Evolutionary conservation across 2,797 vertebrate genomes (phyloP), one percentile per base, ranked within the genome.

Genomic region (Tolypeutes matacus): DNA sequence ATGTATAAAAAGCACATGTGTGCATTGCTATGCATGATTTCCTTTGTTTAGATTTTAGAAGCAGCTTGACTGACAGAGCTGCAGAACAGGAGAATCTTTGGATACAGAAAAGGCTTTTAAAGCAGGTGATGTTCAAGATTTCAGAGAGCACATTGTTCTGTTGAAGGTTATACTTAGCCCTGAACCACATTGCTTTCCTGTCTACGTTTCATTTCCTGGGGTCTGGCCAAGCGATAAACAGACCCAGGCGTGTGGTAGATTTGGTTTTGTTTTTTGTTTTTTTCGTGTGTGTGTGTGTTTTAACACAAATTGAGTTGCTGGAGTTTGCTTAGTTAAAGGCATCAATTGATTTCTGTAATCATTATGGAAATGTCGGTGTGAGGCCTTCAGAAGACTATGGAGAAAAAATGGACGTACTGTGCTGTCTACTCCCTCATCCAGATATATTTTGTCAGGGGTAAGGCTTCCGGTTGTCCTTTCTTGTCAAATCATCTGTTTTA

Each of bases 101-200:
- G 70, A 85, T 89, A 17, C 64, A 46, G 86, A 76, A 83, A 92
- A 75, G 29, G 58, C 86, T 97, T 84, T 93, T 73, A 86, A 91
- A 49, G n/a, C 88, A 96, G 77, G 85, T 95, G 65, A 95, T 76
- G 46, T 23, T 42, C 36, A 64, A 78, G 78, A 83, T 91, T 96
- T 95, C 92, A 92, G 78, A 96, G 92, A 91, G 96, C 77, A 82
- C 82, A 58, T 67, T 95, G 85, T 91, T 96, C 87, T 93, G 84
- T 27, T 86, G 80, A 92, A 95, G 34, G 90, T 92, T 96, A 87
- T 51, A 65, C 86, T 93, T 89, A 95, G 65, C 90, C 67, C 67
- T 96, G 97, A 98, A 97, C 96, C 95, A 88, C 96, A 94, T 62
- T 93, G 86, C 92, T 96, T 97, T 98, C 97, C 96, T 97, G 97